Percentiles rank a stretch among this genome's conserved stretches.
phyloP scores from a whole-genome alignment of 2,797 vertebrate genomes.

The Manis pentadactyla region DNA sequence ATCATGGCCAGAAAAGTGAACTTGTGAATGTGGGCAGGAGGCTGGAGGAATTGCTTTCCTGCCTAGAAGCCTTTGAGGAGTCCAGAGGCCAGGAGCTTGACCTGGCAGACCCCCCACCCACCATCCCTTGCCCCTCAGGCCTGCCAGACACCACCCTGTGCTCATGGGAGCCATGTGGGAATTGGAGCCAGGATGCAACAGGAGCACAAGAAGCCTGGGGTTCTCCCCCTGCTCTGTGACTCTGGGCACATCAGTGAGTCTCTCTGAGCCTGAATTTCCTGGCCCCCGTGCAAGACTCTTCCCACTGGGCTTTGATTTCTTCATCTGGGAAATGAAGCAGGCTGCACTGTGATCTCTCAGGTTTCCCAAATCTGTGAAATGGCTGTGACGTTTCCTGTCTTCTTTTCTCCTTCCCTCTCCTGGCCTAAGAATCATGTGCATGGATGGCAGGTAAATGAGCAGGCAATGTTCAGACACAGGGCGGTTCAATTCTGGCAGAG shows the following conservation, averaged over 20 bases:
- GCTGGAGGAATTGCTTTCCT: not conserved
- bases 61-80: not conserved
- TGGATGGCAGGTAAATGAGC: not conserved
- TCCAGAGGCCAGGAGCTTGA: not conserved
- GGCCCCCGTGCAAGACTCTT: not conserved
- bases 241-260: not conserved
- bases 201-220: not conserved
- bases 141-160: not conserved
- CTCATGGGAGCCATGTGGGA: not conserved
- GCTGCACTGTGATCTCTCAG: not conserved
- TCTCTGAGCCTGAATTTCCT: not conserved
- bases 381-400: slow-evolving; percentile 55
- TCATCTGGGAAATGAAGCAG: not conserved
- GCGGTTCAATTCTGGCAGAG: not conserved
- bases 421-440: slow-evolving; percentile 65
- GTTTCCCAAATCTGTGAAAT: slow-evolving; percentile 1
- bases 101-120: not conserved
- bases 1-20: not conserved
- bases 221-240: not conserved
- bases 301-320: not conserved
- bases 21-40: not conserved
- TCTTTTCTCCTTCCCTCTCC: not conserved
- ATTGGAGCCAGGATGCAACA: not conserved
- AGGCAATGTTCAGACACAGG: not conserved
- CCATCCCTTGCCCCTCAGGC: not conserved